Evolutionary conservation across 2,797 vertebrate genomes (phyloP), one percentile per base, ranked within the genome.

Genomic region (Tenualosa thibaudeaui): DNA sequence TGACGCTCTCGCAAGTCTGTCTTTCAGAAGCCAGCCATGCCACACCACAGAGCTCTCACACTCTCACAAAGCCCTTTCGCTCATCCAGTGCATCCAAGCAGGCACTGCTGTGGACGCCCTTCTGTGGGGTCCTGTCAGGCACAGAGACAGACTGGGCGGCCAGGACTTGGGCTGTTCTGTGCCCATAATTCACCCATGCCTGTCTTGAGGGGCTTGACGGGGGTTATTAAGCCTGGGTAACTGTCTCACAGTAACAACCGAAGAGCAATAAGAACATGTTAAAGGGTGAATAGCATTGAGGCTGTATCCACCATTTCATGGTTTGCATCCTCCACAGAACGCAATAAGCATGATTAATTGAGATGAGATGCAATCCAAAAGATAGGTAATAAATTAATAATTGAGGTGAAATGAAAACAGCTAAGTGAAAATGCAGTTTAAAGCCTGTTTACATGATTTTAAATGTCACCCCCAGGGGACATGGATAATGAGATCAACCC

Each of bases 21-120:
- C 82, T 49, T 17, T 49, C n/a, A 24, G 60, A 24, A 65, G 62
- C 88, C 88, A 88, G 91, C 83, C 92, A 84, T 0, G 40, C 71
- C 90, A 90, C 86, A 88, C 91, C 89, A 83, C 87, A 86, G 89
- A 89, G 31, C 31, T 31, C 31, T 31, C 90, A 94, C 90, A 94
- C 31, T 31, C 31, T 31, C 90, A 94, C 90, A 94, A 93, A 88
- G 90, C 85, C 89, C 90, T 90, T 58, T 68, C 15, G 26, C 60
- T 56, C 50, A 43, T 81, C 19, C 19, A 60, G 85, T 43, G 56
- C 13, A 81, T 87, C 89, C 85, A 88, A 89, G 62, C 90, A 90
- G 86, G 86, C 89, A 90, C 88, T 86, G 89, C 83, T 90, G 88
- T 88, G 26, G 85, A 85, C 87, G 88, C 3, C 68, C 88, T 85